These are phyloP conservation scores for Mactromeris polynyma DNA, from an alignment of 2,888 invertebrate species.

Conservation along the genomic window DNA sequence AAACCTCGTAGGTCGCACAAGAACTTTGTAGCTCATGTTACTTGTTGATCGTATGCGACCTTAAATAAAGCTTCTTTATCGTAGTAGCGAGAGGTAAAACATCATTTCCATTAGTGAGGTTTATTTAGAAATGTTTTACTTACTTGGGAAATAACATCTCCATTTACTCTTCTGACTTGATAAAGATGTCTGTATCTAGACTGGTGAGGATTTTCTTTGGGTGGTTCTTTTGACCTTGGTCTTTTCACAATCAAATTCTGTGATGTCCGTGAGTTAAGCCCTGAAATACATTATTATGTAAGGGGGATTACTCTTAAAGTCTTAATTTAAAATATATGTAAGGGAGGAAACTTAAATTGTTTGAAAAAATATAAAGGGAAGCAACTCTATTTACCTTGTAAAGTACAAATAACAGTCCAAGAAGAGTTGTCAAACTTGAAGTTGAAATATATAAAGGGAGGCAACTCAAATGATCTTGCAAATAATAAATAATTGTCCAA, in stretches of 20 bases:
- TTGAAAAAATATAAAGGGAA: not conserved
- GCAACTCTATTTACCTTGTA: not conserved
- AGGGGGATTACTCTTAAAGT: not conserved
- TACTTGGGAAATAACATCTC: conserved; percentile 95
- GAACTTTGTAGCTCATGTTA: too few species aligned
- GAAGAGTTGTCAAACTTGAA: not conserved
- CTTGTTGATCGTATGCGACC: too few species aligned
- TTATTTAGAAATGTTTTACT: not conserved
- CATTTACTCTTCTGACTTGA: conserved; percentile 95
- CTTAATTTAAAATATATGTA: not conserved
- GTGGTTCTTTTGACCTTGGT: conserved; percentile 91
- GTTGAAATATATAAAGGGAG: not conserved
- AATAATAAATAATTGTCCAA: not conserved
- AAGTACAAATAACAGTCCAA: not conserved
- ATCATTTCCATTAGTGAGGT: too few species aligned
- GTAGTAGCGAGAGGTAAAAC: too few species aligned
- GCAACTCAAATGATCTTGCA: not conserved
- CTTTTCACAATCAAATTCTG: conserved; percentile 87
- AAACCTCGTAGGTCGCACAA: too few species aligned
- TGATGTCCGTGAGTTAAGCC: conserved; percentile 70
- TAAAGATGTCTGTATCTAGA: conserved; percentile 94
- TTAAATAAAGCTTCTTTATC: too few species aligned
- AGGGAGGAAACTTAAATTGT: not conserved
- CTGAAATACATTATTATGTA: conserved; percentile 52
- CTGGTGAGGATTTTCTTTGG: conserved; percentile 93